Evolutionary conservation across 2,797 vertebrate genomes (phyloP), one percentile per base, ranked within the genome.

Genomic region (Sternotherus odoratus): DNA sequence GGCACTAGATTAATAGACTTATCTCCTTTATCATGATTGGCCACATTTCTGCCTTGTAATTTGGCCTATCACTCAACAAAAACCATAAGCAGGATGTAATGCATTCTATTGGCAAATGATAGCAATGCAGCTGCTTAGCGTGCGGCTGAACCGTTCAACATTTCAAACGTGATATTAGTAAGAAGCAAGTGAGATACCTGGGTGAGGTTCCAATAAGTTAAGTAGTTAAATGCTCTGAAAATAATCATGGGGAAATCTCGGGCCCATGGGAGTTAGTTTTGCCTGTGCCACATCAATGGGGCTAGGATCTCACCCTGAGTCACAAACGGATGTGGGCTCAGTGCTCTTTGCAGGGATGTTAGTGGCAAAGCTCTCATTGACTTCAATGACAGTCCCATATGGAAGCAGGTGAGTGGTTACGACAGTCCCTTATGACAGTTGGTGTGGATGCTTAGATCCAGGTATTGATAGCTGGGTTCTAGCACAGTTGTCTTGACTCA

Each of bases 51-150:
- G 89, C 90, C 90, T 91, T 75, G 83, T 91, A 96, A 95, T 96
- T 95, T 89, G 89, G 92, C 82, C 87, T 88, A 89, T 96, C 95
- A 33, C 91, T 96, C 96, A 77, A 50, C 91, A 94, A 91, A 91
- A 93, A 88, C 83, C 69, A 78, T 86, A 97, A 96, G 96, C 96
- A 95, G 96, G 95, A 95, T 92, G 92, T 89, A 95, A 95, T 60
- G 89, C 93, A 96, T 96, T 95, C 95, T 95, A 93, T 46, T 92
- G 95, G 96, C 93, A 95, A 95, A 92, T 85, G 46, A 75, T 83
- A 94, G 86, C 91, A 53, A 48, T 6, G 93, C 96, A 97, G 95
- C 96, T 96, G 95, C 2, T 88, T 79, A 16, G 86, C 83, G 90
- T 87, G 91, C 95, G 91, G 95, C 96, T 94, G 95, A 96, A 79